A percentile compares a stretch with the other conserved stretches of the same genome.
Conservation (phyloP, 2,797 vertebrate species). For the Knipowitschia caucasica region DNA sequence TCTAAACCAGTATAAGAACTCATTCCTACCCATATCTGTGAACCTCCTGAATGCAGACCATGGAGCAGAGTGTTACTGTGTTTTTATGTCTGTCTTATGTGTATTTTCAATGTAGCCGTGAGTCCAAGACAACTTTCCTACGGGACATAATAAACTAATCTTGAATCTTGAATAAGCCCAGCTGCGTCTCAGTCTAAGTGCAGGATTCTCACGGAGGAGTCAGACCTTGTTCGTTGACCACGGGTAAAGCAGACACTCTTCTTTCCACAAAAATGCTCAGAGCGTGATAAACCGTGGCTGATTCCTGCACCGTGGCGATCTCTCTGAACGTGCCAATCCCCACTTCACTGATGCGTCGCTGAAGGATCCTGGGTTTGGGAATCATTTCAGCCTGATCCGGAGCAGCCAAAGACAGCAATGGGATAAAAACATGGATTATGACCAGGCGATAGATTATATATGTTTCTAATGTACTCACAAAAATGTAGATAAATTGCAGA, state of each 20-base stretch:
- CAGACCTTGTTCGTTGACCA: constrained; percentile 83
- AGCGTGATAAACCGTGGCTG: constrained; percentile 81
- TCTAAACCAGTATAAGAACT: no score
- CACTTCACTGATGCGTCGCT: constrained; percentile 83
- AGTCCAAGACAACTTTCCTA: no score
- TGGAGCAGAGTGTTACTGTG: no score
- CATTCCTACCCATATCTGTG: no score
- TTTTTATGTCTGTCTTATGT: no score
- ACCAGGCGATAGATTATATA: constrained; percentile 94
- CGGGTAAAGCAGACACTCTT: constrained; percentile 89
- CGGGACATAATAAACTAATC: no score
- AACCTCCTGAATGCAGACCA: no score
- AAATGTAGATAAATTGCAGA: constrained; percentile 98
- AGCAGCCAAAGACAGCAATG: no score
- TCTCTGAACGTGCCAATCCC: constrained; percentile 87
- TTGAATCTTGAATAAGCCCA: no score
- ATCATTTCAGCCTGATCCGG: constrained; percentile 80
- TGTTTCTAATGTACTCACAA: constrained; percentile 91
- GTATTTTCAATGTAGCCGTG: no score
- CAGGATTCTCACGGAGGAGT: not conserved
- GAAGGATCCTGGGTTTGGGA: constrained; percentile 87
- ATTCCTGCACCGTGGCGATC: constrained; percentile 84
- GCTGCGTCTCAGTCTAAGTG: not conserved
- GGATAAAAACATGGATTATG: no score
- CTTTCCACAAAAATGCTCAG: constrained; percentile 91